A percentile compares a stretch with the other conserved stretches of the same genome.
Conservation (phyloP, 1,140 invertebrate genomes). For the Zaprionus kolodkinae region DNA sequence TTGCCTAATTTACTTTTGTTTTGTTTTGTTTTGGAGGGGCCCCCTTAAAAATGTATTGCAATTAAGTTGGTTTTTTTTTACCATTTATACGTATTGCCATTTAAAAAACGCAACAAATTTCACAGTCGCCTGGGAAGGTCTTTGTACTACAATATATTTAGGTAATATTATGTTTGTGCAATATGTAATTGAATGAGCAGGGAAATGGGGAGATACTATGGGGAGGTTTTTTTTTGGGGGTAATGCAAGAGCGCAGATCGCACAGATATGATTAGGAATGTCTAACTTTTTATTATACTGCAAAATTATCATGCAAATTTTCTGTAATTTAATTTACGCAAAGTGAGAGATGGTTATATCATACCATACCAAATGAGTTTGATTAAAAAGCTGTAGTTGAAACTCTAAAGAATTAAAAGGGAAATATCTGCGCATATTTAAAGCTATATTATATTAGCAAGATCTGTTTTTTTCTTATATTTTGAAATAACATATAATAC, state of each 20-base stretch:
- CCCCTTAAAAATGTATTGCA: constrained; percentile 64
- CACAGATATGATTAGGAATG: not conserved
- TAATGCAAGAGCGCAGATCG: not conserved
- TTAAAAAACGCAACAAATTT: constrained; percentile 77
- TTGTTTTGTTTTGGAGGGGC: constrained; percentile 21
- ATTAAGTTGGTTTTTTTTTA: constrained; percentile 48
- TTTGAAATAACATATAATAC: not conserved
- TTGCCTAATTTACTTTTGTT: constrained; percentile 73
- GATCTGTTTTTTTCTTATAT: not conserved
- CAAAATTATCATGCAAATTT: constrained; percentile 6
- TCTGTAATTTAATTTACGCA: not conserved
- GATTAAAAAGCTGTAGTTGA: not conserved
- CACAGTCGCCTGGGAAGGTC: constrained; percentile 72
- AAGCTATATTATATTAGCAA: not conserved
- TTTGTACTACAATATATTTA: constrained; percentile 32
- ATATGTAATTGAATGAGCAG: constrained; percentile 56
- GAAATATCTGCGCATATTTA: no score
- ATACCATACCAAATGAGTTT: not conserved
- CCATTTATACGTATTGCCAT: constrained; percentile 27
- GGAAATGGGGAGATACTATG: constrained; percentile 19
- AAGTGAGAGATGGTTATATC: not conserved
- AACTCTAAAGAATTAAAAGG: not conserved
- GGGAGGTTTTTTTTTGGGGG: not conserved
- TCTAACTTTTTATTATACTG: not conserved
- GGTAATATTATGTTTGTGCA: constrained; percentile 56